Percentiles rank a stretch among this genome's conserved stretches.
Conservation (phyloP, 1,140 invertebrate species). For the Cataglyphis hispanica region DNA sequence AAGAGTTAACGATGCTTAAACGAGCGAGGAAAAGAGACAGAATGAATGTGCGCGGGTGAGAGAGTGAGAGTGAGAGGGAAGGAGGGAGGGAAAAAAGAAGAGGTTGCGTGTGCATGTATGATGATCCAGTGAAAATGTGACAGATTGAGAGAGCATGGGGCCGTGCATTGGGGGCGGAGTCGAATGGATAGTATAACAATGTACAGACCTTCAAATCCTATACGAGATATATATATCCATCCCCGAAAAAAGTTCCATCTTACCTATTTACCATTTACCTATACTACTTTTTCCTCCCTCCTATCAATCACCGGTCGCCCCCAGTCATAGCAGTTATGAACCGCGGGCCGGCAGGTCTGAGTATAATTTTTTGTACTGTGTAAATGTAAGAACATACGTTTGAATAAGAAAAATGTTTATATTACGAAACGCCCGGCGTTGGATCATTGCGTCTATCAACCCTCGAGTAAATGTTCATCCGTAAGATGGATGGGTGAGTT, state of each 20-base stretch:
- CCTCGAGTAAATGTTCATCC: not conserved
- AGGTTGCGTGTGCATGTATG: slow-evolving; percentile 49
- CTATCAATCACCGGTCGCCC: slow-evolving; percentile 77
- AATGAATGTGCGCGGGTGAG: slow-evolving; percentile 41
- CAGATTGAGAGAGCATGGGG: slow-evolving; percentile 70
- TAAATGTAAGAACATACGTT: slow-evolving; percentile 88
- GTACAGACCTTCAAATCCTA: slow-evolving; percentile 78
- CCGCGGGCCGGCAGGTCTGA: slow-evolving; percentile 83
- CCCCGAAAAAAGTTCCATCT: slow-evolving; percentile 64
- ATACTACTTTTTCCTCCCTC: slow-evolving; percentile 64
- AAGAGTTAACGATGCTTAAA: slow-evolving; percentile 15
- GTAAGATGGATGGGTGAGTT: not conserved
- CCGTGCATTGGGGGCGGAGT: slow-evolving; percentile 82
- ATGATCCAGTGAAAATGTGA: slow-evolving; percentile 59
- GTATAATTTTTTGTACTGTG: slow-evolving; percentile 88
- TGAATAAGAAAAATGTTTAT: slow-evolving; percentile 88
- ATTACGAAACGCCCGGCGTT: slow-evolving; percentile 81
- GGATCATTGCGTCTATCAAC: not conserved
- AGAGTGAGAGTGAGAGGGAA: not conserved
- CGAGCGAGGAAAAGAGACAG: slow-evolving; percentile 19
- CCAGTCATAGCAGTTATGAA: slow-evolving; percentile 84
- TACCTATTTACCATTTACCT: slow-evolving; percentile 56
- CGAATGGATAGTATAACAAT: slow-evolving; percentile 76
- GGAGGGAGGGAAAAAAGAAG: slow-evolving; percentile 32
- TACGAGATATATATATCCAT: slow-evolving; percentile 65